Base-by-base conservation (phyloP, 2,888 invertebrate genomes). In the Microctonus brassicae region DNA sequence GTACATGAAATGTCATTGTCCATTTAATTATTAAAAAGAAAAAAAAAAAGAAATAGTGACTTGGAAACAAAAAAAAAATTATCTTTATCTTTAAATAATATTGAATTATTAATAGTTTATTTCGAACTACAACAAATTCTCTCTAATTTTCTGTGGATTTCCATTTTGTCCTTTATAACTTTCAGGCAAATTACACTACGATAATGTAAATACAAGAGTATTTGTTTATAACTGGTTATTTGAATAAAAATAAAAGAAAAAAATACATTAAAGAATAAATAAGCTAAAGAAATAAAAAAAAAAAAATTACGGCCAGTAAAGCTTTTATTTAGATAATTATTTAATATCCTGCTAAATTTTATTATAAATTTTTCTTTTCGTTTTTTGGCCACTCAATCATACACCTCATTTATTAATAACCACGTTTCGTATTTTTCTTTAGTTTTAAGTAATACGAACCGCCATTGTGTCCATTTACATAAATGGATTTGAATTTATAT, bases 381-480 rank as follows among this genome's bases (percentile, higher is more conserved):
- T 52, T 52, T 52, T 53, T 29, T 53, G 52, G 55, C 53, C 34
- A 20, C 24, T 65, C 20, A 11, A 55, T 36, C 65, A 34, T 53
- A 36, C 22, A 34, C 33, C 52, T 24, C 13, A 52, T 26, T 58
- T 52, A 63, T 62, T 52, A 68, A 64, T 52, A 64, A 42, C n/a
- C 47, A 65, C 33, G 60, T 65, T 36, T 65, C 65, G 42, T 63
- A 72, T 34, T 68, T 73, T 72, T 66, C 60, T 36, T 64, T 58
- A 47, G 22, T 52, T 69, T 69, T 73, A 53, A 55, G 69, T 76
- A 73, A 69, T 62, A 47, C 61, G 64, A 69, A 62, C 70, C 65
- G 73, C 72, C 61, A 72, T 65, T 58, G 52, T 63, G 68, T 62
- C 69, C n/a, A 58, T n/a, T 29, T 26, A 69, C 39, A 69, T 24